Conservation (phyloP, 30 jellyfish, hydroid and myxozoan species). For the Aurelia aurita region DNA sequence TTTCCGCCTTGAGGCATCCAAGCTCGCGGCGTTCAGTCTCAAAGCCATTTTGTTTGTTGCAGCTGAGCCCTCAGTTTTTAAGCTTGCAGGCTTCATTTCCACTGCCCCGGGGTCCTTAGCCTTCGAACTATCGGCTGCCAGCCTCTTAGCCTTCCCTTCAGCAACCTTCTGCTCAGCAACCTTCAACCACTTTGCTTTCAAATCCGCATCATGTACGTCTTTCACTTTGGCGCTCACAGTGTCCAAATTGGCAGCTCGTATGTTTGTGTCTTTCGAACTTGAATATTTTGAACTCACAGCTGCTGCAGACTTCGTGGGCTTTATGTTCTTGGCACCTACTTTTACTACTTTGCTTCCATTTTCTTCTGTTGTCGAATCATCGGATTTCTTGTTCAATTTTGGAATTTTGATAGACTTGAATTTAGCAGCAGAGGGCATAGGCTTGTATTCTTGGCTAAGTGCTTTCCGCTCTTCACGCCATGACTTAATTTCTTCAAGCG, state of each 20-base stretch:
- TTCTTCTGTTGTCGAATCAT: not conserved
- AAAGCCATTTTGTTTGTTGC: not conserved
- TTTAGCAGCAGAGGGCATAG: slow-evolving; percentile 26
- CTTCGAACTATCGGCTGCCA: too few species aligned
- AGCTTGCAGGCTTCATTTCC: not conserved
- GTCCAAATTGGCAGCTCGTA: not conserved
- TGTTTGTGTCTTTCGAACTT: not conserved
- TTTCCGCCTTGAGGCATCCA: too few species aligned
- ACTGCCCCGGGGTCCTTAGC: too few species aligned
- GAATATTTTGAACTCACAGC: not conserved
- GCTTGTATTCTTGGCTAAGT: slow-evolving; percentile 22
- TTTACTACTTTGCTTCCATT: not conserved
- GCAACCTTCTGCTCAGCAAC: not conserved
- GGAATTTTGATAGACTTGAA: slow-evolving; percentile 59
- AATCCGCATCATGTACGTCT: not conserved
- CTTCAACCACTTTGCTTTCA: not conserved
- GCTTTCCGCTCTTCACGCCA: slow-evolving; percentile 48
- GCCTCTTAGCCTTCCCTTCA: too few species aligned
- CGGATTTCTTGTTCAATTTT: not conserved
- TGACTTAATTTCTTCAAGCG: slow-evolving; percentile 8
- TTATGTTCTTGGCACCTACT: not conserved
- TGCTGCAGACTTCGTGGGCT: not conserved
- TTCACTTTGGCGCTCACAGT: too few species aligned
- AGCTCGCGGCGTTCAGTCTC: too few species aligned
- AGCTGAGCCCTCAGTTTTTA: not conserved